phyloP scores from a whole-genome alignment of 2,113 vertebrate genomes.

The Epinephelus lanceolatus region DNA sequence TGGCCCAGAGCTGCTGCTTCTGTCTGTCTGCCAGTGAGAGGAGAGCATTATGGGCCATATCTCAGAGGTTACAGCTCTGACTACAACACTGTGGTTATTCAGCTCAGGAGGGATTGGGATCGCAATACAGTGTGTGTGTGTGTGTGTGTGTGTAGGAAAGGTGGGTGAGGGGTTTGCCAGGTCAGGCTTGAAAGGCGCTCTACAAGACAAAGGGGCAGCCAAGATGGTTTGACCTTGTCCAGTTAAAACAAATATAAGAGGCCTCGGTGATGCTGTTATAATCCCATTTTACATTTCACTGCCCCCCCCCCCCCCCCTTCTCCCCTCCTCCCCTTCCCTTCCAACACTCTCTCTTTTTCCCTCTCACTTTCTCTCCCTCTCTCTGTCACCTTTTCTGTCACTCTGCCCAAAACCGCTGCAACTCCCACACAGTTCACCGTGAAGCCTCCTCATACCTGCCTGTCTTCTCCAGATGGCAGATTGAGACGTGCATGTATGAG shows the following conservation, averaged over 20 bases:
- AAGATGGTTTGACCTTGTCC: constrained; percentile 56
- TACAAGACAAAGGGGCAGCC: constrained; percentile 65
- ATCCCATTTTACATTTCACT: constrained; percentile 57
- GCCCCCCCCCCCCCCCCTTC: constrained; percentile 1
- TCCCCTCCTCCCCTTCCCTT: background rate
- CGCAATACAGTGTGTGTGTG: constrained; percentile 14
- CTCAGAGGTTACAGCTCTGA: constrained; percentile 50
- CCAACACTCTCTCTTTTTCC: constrained; percentile 38
- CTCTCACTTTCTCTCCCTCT: constrained; percentile 50
- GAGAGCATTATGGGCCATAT: constrained; percentile 38
- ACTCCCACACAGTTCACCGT: constrained; percentile 68
- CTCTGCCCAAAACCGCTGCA: constrained; percentile 56
- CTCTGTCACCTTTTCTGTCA: constrained; percentile 62
- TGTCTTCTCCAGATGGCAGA: constrained; percentile 57
- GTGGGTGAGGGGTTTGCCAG: constrained; percentile 32
- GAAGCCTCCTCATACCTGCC: constrained; percentile 59
- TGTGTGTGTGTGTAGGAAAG: constrained; percentile 30
- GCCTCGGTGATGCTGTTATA: constrained; percentile 54
- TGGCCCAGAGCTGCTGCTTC: constrained; percentile 45
- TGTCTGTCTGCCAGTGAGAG: constrained; percentile 47
- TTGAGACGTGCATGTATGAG: constrained; percentile 1
- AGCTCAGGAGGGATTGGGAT: constrained; percentile 16
- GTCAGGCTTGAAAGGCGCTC: constrained; percentile 55
- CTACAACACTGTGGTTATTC: constrained; percentile 52
- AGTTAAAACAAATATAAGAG: constrained; percentile 73